These are phyloP conservation scores for Tanaodytes sp. DNA, from an alignment of 2,888 invertebrate genomes.

Conservation along the genomic window DNA sequence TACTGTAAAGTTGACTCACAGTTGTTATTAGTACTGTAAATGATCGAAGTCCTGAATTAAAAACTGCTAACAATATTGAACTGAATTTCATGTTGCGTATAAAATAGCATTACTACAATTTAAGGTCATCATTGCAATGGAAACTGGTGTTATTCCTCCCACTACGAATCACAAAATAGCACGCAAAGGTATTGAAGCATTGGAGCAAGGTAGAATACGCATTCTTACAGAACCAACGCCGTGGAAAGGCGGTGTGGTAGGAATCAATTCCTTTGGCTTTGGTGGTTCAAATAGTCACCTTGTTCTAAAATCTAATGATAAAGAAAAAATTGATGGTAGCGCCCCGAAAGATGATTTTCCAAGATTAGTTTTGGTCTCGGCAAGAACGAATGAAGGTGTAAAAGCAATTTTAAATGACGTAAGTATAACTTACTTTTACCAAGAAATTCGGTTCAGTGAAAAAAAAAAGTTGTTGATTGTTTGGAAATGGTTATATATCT, in stretches of 20 bases:
- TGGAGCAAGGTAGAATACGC: not conserved
- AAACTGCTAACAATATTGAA: too few species aligned
- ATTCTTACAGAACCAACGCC: not conserved
- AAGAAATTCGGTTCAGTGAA: too few species aligned
- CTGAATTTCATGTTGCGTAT: too few species aligned
- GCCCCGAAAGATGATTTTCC: slow-evolving; percentile 2
- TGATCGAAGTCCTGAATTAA: too few species aligned
- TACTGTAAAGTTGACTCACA: too few species aligned
- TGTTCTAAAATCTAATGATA: not conserved
- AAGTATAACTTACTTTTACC: too few species aligned
- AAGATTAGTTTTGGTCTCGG: not conserved
- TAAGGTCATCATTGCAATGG: not conserved
- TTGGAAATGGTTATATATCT: not conserved
- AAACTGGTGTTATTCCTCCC: not conserved
- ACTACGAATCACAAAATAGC: not conserved
- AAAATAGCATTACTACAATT: too few species aligned
- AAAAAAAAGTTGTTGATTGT: too few species aligned
- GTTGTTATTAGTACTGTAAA: too few species aligned
- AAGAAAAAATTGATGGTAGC: not conserved
- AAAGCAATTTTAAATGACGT: slow-evolving; percentile 1
- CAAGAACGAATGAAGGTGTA: not conserved
- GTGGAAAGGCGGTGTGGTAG: not conserved
- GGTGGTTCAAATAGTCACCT: not conserved
- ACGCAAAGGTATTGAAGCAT: not conserved
- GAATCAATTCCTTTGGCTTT: not conserved